Conservation (phyloP, 2,113 vertebrate species). For the Ictalurus furcatus region DNA sequence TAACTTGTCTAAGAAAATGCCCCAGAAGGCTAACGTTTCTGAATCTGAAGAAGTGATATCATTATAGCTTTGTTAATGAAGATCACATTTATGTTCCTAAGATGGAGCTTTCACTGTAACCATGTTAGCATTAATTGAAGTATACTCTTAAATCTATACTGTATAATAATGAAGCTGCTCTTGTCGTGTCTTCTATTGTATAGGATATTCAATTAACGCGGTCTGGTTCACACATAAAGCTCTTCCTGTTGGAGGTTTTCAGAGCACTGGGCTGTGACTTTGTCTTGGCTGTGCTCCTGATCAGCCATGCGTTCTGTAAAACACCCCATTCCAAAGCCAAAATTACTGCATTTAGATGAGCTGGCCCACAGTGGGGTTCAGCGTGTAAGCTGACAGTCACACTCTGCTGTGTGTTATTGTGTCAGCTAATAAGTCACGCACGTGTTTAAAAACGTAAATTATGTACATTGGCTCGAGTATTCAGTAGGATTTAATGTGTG, state of each 20-base stretch:
- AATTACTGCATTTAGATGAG: slow-evolving; percentile 19
- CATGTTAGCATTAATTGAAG: slow-evolving; percentile 27
- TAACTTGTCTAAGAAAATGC: not conserved
- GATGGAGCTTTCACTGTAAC: slow-evolving; percentile 15
- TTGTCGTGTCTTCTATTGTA: not conserved
- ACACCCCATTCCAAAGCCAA: not conserved
- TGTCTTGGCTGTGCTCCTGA: slow-evolving; percentile 19
- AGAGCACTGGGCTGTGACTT: slow-evolving; percentile 36
- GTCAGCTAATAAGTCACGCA: slow-evolving; percentile 9
- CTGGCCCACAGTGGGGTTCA: not conserved
- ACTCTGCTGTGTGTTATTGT: slow-evolving; percentile 2
- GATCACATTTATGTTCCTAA: not conserved
- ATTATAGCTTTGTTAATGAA: not conserved
- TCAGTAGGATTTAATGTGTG: not conserved
- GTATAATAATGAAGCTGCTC: slow-evolving; percentile 24
- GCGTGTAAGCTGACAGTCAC: slow-evolving; percentile 1
- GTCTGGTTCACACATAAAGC: not conserved
- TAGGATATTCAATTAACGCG: slow-evolving; percentile 28
- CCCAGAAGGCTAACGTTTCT: not conserved
- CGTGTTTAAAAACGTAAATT: not conserved
- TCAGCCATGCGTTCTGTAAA: slow-evolving; percentile 22
- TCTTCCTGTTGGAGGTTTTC: not conserved
- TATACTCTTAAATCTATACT: slow-evolving; percentile 20
- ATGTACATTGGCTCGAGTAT: not conserved
- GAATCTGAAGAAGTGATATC: not conserved